Conservation (phyloP, 2,113 vertebrate species). For the Sisor rabdophorus region DNA sequence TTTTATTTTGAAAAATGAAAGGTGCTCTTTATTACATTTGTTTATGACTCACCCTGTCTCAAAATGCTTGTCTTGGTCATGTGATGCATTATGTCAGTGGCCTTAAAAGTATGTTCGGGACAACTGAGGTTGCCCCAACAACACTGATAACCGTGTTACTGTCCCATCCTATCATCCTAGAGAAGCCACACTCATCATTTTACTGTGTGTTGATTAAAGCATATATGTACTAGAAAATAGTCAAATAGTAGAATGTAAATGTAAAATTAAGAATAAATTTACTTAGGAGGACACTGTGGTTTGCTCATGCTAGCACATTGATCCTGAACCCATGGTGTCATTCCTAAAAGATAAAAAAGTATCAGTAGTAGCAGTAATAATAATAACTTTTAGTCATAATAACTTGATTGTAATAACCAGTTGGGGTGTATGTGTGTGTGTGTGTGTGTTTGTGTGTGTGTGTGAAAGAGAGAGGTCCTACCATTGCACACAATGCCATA, state of each 20-base stretch:
- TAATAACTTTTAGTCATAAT: not conserved
- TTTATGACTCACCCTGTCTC: too few species aligned
- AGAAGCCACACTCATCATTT: too few species aligned
- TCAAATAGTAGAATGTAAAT: not conserved
- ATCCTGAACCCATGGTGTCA: constrained; percentile 63
- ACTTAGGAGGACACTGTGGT: constrained; percentile 60
- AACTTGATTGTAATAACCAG: not conserved
- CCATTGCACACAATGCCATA: constrained; percentile 65
- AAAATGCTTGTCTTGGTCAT: too few species aligned
- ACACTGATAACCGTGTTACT: too few species aligned
- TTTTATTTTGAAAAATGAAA: too few species aligned
- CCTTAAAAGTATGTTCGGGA: too few species aligned
- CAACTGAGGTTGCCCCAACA: too few species aligned
- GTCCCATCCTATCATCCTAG: too few species aligned
- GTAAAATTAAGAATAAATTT: not conserved
- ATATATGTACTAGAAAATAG: not conserved
- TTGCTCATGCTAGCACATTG: constrained; percentile 54
- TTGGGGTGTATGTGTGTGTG: not conserved
- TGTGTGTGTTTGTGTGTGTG: not conserved
- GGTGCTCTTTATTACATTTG: too few species aligned
- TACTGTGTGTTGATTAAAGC: not conserved
- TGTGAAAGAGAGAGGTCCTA: too few species aligned
- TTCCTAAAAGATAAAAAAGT: constrained; percentile 48
- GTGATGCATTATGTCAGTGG: too few species aligned
- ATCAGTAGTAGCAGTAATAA: too few species aligned